Evolutionary conservation across 2,888 invertebrate species (phyloP).

Genomic region (Crepidodera aurea): DNA sequence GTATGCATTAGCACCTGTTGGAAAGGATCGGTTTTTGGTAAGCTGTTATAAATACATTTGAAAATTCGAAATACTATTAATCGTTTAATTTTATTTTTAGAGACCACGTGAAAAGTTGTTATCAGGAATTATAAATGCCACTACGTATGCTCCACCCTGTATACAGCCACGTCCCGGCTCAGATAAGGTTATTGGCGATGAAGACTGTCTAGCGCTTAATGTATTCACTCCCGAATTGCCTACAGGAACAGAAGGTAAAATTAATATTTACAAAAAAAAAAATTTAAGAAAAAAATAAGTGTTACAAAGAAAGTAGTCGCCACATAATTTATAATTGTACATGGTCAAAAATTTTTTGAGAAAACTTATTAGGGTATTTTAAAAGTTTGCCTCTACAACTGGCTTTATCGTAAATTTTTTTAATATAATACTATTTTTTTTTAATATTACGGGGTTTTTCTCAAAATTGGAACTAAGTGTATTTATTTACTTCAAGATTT

Average conservation of each 20-base stretch:
- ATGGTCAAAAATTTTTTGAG: too few species aligned
- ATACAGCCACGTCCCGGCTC: slow-evolving; percentile 65
- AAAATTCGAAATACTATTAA: not conserved
- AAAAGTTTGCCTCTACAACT: too few species aligned
- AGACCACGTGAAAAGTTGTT: slow-evolving; percentile 59
- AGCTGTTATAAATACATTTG: slow-evolving; percentile 28
- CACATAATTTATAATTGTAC: too few species aligned
- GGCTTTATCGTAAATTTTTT: too few species aligned
- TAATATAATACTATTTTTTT: too few species aligned
- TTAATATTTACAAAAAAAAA: too few species aligned
- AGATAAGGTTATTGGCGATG: slow-evolving; percentile 62
- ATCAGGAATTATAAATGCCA: slow-evolving; percentile 69
- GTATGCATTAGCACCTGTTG: slow-evolving; percentile 70
- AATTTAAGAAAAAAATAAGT: too few species aligned
- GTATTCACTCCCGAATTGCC: slow-evolving; percentile 79
- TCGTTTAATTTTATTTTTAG: slow-evolving; percentile 42
- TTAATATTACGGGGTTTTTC: too few species aligned
- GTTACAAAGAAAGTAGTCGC: too few species aligned
- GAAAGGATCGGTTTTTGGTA: slow-evolving; percentile 68
- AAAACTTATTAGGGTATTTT: too few species aligned
- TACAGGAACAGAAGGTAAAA: slow-evolving; percentile 64
- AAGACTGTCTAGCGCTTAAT: slow-evolving; percentile 81
- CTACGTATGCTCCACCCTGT: slow-evolving; percentile 67
- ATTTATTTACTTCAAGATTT: too few species aligned
- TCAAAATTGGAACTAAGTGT: too few species aligned